A percentile compares a stretch with the other conserved stretches of the same genome.
Conservation (phyloP, 2,113 vertebrate species). For the Elachura formosa region DNA sequence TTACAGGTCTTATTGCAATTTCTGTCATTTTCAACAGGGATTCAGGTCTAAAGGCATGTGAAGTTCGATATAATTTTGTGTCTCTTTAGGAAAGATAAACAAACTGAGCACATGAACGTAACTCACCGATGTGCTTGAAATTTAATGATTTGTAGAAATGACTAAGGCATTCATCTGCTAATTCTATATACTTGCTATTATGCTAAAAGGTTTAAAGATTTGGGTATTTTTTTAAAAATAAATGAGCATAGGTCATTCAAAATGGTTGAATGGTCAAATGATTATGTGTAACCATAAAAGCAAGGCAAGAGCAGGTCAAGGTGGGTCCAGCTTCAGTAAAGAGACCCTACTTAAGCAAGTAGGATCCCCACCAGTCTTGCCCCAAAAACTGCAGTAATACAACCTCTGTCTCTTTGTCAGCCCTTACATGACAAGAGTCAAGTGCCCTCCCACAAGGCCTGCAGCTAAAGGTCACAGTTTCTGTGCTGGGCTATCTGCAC, state of each 20-base stretch:
- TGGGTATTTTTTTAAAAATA: background rate
- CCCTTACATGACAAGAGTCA: background rate
- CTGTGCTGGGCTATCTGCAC: background rate
- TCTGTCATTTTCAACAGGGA: background rate
- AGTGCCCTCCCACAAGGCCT: background rate
- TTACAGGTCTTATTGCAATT: background rate
- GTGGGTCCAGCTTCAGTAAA: background rate
- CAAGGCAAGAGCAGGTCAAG: background rate
- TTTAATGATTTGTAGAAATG: background rate
- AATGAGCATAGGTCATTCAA: too few relatives aligned
- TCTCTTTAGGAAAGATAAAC: background rate
- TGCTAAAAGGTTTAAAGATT: background rate
- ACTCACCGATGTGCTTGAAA: background rate
- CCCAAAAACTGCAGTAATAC: background rate
- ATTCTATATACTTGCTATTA: background rate
- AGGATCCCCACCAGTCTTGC: too few relatives aligned
- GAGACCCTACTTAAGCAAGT: background rate
- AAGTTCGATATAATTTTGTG: background rate
- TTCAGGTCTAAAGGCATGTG: background rate
- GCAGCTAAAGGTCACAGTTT: background rate
- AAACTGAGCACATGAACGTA: background rate
- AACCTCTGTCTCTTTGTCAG: background rate
- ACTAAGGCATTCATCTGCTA: background rate
- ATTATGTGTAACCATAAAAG: background rate
- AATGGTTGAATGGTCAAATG: too few relatives aligned